Percentiles rank a stretch among this genome's conserved stretches.
Conservation (phyloP, 2,113 vertebrate genomes). For the Xenopus borealis region DNA sequence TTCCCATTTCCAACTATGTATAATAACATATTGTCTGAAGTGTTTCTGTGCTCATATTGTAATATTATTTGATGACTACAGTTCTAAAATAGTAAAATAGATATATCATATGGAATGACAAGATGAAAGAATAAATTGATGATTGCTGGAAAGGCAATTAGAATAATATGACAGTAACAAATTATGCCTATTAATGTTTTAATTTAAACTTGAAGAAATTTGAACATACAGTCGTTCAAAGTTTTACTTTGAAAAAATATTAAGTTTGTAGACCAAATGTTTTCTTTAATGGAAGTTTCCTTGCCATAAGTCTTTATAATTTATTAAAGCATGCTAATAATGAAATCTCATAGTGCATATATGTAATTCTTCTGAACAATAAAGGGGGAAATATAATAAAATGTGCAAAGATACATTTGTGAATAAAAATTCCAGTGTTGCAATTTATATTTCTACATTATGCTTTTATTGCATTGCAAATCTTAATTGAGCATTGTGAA, state of each 20-base stretch:
- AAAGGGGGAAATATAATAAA: too few species aligned
- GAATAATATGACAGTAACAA: constrained; percentile 35
- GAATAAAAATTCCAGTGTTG: too few species aligned
- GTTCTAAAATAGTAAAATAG: constrained; percentile 19
- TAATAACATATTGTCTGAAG: constrained; percentile 1
- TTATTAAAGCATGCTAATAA: too few species aligned
- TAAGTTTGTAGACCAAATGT: background rate
- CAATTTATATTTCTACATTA: too few species aligned
- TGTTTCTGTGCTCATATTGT: background rate
- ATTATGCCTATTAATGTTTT: constrained; percentile 30
- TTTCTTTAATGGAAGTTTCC: background rate
- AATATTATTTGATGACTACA: constrained; percentile 18
- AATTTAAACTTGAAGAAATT: constrained; percentile 11
- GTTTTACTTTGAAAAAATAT: constrained; percentile 7
- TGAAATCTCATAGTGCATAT: too few species aligned
- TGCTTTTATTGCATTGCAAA: too few species aligned
- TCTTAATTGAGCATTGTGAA: too few species aligned
- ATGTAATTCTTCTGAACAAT: too few species aligned
- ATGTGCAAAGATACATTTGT: too few species aligned
- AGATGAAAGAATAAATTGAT: constrained; percentile 23
- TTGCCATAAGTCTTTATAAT: too few species aligned
- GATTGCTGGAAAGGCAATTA: constrained; percentile 36
- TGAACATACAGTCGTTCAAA: background rate
- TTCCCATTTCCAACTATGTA: background rate
- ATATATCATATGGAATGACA: constrained; percentile 20